Evolutionary conservation across 2,113 vertebrate genomes (phyloP).

Genomic region (Nicator chloris): DNA sequence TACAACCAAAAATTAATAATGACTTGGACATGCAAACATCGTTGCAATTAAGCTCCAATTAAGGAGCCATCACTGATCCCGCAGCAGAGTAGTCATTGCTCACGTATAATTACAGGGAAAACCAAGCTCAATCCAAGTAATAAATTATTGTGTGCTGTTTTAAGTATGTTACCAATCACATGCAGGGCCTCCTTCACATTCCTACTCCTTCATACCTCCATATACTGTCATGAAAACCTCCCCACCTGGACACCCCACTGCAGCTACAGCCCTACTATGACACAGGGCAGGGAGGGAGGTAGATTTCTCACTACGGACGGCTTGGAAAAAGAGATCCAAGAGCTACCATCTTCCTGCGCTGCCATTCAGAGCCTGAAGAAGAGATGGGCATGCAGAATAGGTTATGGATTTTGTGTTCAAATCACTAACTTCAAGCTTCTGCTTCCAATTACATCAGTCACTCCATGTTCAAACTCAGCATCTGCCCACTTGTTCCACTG

Average conservation of each 20-base stretch:
- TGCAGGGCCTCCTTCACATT: not conserved
- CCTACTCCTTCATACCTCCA: not conserved
- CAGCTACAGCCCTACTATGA: not conserved
- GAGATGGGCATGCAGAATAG: accelerated
- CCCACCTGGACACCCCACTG: not conserved
- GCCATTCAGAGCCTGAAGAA: not conserved
- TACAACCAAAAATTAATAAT: not conserved
- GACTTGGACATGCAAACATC: not conserved
- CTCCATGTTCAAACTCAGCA: not conserved
- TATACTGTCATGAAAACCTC: not conserved
- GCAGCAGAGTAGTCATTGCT: not conserved
- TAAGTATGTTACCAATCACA: not conserved
- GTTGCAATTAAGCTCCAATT: not conserved
- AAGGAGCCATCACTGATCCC: not conserved
- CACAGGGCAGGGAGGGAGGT: not conserved
- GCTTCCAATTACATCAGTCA: not conserved
- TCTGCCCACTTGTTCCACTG: accelerated
- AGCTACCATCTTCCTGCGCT: not conserved
- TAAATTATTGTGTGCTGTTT: not conserved
- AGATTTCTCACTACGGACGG: not conserved
- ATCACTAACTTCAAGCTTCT: not conserved
- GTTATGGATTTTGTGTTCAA: not conserved
- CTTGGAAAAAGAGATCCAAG: not conserved
- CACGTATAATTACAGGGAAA: not conserved
- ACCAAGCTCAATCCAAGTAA: not conserved